Conservation (phyloP, 2,888 invertebrate species). For the Microplitis manilae region DNA sequence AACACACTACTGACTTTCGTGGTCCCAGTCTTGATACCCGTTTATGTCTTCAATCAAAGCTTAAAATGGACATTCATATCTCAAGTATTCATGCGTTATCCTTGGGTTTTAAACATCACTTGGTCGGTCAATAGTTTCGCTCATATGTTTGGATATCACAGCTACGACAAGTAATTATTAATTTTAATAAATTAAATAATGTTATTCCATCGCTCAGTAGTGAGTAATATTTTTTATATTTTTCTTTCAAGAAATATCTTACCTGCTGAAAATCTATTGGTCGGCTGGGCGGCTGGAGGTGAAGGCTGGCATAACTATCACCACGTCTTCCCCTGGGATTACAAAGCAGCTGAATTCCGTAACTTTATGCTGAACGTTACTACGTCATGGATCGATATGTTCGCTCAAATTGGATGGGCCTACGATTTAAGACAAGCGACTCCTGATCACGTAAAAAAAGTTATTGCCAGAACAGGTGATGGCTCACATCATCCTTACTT, state of each 20-base stretch:
- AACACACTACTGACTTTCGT: constrained; percentile 75
- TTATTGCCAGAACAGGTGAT: constrained; percentile 75
- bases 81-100: constrained; percentile 73
- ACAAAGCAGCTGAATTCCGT: constrained; percentile 69
- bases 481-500: constrained; percentile 54
- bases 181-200: not conserved
- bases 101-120: constrained; percentile 73
- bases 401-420: constrained; percentile 81
- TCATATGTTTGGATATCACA: constrained; percentile 70
- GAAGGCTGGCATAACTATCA: constrained; percentile 76
- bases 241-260: constrained; percentile 3
- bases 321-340: constrained; percentile 73
- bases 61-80: constrained; percentile 72
- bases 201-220: not conserved
- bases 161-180: constrained; percentile 63
- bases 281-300: constrained; percentile 65
- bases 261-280: constrained; percentile 53
- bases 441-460: constrained; percentile 72
- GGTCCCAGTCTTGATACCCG: constrained; percentile 75
- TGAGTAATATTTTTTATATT: not conserved
- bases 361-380: constrained; percentile 75
- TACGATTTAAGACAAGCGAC: constrained; percentile 82
- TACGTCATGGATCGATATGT: constrained; percentile 79
- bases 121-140: constrained; percentile 78
- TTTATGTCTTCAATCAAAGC: constrained; percentile 75